Evolutionary conservation across 2,888 invertebrate genomes (phyloP).

Genomic region (Morinoia aosen): DNA sequence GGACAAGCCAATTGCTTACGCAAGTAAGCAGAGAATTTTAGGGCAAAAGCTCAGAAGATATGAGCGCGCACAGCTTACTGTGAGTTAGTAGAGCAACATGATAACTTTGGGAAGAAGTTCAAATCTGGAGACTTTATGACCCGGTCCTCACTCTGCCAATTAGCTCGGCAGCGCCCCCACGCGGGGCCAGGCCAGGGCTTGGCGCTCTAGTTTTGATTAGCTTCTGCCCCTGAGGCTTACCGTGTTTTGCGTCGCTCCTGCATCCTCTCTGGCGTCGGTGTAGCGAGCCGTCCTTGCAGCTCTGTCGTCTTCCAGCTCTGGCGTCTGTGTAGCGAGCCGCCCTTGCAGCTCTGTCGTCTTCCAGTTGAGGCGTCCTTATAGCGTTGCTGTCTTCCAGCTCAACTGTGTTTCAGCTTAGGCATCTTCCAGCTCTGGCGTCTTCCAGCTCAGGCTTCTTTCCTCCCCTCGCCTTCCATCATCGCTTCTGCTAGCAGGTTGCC

Average conservation of each 20-base stretch:
- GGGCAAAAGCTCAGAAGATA: not conserved
- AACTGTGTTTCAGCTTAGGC: no score
- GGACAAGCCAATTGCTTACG: not conserved
- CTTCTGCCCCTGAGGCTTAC: conserved; percentile 24
- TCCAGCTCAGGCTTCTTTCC: not conserved
- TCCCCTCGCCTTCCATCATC: not conserved
- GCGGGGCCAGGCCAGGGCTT: not conserved
- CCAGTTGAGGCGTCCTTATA: no score
- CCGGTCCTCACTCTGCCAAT: conserved; percentile 43
- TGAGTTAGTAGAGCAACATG: conserved; percentile 36
- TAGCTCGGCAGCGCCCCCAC: conserved; percentile 37
- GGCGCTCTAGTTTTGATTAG: conserved; percentile 33
- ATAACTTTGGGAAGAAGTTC: conserved; percentile 51
- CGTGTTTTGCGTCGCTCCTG: not conserved
- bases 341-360: not conserved
- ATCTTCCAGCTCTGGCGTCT: no score
- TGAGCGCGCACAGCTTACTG: not conserved
- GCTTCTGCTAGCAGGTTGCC: not conserved
- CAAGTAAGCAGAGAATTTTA: conserved; percentile 8
- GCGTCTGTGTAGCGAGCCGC: not conserved
- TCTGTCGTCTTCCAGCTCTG: not conserved
- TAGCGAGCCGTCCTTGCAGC: not conserved
- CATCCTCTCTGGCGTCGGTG: not conserved
- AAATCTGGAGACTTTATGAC: conserved; percentile 46
- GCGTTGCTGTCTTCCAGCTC: no score